Conservation (phyloP, 2,113 vertebrate species). For the Lophura nycthemera region DNA sequence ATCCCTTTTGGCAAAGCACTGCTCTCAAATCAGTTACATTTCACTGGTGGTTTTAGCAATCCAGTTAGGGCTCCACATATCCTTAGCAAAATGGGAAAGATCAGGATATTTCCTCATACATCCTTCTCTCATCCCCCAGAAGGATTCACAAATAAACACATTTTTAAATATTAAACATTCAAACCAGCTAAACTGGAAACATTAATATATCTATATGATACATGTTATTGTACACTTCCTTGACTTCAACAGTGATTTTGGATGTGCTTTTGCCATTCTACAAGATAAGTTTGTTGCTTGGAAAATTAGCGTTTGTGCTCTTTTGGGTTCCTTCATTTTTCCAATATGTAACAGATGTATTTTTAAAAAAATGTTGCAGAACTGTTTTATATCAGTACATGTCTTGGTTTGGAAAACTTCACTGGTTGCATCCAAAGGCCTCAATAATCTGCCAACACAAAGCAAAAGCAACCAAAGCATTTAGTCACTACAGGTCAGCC, state of each 20-base stretch:
- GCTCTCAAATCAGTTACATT: not conserved
- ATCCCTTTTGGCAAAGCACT: not conserved
- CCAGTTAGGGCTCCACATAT: not conserved
- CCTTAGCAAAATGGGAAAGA: not conserved
- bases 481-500: not conserved
- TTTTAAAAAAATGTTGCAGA: not conserved
- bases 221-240: rapidly evolving
- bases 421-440: not conserved
- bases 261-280: not conserved
- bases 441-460: not conserved
- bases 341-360: not conserved
- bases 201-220: not conserved
- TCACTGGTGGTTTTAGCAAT: not conserved
- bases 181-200: not conserved
- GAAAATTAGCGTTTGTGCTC: not conserved
- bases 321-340: not conserved
- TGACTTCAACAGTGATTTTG: not conserved
- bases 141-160: not conserved
- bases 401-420: not conserved
- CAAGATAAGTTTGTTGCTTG: rapidly evolving
- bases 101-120: not conserved
- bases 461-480: not conserved
- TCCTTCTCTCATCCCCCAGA: not conserved
- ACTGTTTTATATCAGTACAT: not conserved
- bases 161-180: not conserved